A percentile compares a stretch with the other conserved stretches of the same genome.
Conservation (phyloP, 2,797 vertebrate genomes). For the Microchirus variegatus region DNA sequence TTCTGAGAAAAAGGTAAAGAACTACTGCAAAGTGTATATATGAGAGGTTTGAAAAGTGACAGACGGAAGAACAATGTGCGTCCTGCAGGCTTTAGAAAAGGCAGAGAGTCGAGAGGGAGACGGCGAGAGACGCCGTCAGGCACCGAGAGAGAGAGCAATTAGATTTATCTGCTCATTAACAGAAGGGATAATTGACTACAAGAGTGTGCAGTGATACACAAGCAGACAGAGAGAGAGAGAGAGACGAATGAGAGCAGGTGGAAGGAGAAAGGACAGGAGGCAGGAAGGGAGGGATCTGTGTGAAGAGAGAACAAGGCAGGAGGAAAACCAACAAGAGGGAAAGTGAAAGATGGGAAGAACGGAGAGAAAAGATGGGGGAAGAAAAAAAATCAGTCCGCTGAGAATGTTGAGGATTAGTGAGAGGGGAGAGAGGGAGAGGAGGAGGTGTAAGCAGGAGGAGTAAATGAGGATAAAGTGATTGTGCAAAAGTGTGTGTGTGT, state of each 20-base stretch:
- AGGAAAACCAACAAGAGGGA: constrained; percentile 61
- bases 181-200: constrained; percentile 82
- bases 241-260: constrained; percentile 72
- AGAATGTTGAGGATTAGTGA: constrained; percentile 63
- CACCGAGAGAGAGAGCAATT: constrained; percentile 77
- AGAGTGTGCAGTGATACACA: constrained; percentile 74
- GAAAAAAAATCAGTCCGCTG: constrained; percentile 55
- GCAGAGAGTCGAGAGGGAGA: constrained; percentile 43
- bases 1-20: neutral
- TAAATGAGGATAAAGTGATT: constrained; percentile 67
- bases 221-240: constrained; percentile 57
- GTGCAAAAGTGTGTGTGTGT: constrained; percentile 16
- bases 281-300: constrained; percentile 47
- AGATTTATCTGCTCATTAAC: constrained; percentile 86
- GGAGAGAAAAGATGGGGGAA: constrained; percentile 25
- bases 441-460: constrained; percentile 45
- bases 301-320: constrained; percentile 64
- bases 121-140: constrained; percentile 63
- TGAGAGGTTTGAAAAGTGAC: constrained; percentile 16
- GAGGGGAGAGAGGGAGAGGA: constrained; percentile 35
- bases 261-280: constrained; percentile 62
- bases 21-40: neutral
- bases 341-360: constrained; percentile 56
- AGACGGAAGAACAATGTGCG: constrained; percentile 15
- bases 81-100: constrained; percentile 52